Percentiles rank a stretch among this genome's conserved stretches.
These are phyloP conservation scores for Metalampra italica DNA, from an alignment of 2,888 invertebrate genomes.

Conservation along the genomic window DNA sequence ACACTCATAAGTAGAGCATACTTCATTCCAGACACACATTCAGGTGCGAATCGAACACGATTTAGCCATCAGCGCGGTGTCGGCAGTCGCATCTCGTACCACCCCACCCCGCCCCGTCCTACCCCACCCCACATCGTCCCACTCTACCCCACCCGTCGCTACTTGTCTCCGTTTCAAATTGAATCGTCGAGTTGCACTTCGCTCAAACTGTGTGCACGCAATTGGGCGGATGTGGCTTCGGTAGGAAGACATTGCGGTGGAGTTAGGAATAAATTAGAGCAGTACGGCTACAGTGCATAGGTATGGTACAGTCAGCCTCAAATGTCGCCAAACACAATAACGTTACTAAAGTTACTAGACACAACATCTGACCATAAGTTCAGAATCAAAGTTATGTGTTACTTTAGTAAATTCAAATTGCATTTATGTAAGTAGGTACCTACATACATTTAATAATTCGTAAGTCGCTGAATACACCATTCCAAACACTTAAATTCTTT, in stretches of 20 bases:
- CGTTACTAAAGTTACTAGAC: too few species aligned
- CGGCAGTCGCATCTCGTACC: constrained; percentile 45
- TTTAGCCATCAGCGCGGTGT: constrained; percentile 69
- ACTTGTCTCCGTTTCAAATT: constrained; percentile 60
- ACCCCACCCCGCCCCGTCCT: constrained; percentile 9
- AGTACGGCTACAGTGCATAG: neutral
- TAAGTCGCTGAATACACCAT: too few species aligned
- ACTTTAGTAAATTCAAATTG: too few species aligned
- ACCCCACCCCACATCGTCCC: constrained; percentile 13
- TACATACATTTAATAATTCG: too few species aligned
- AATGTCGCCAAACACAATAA: too few species aligned
- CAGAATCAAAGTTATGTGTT: too few species aligned
- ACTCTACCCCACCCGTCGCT: constrained; percentile 19
- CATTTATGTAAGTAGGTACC: too few species aligned
- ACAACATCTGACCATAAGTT: too few species aligned
- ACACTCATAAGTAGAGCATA: constrained; percentile 41
- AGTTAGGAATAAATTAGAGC: constrained; percentile 16
- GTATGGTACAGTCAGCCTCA: too few species aligned
- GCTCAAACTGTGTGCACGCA: constrained; percentile 48
- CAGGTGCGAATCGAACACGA: constrained; percentile 75
- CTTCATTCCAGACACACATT: constrained; percentile 23
- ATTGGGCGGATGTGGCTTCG: constrained; percentile 53
- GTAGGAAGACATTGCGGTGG: constrained; percentile 32
- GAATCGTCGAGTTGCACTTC: constrained; percentile 60
- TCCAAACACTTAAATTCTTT: too few species aligned